Evolutionary conservation across 2,113 vertebrate species (phyloP), one percentile per base, ranked within the genome.

Genomic region (Megaleporinus macrocephalus): DNA sequence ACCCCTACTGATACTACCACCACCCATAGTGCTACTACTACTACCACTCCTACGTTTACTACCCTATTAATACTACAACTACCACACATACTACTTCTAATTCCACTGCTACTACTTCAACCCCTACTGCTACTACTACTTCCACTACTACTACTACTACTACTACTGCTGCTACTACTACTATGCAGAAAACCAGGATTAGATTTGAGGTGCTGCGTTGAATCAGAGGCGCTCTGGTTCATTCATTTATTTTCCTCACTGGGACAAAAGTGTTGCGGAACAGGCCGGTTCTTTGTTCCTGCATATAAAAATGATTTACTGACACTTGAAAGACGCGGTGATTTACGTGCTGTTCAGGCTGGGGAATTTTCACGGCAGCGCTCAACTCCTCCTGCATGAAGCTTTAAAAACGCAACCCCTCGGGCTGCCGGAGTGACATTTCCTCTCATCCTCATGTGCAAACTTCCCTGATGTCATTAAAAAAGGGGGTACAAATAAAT

Each of bases 341-440:
- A 70, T 70, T 70, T 41, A 70, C 20, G 10, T 10, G 66, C 66
- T 70, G 33, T n/a, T 44, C 33, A 44, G 44, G 4, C 20, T 1
- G 69, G 30, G 79, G 68, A 73, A 73, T 47, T 73, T 76, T 76
- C 41, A 44, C n/a, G 14, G 10, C 15, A 6, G n/a, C 18, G 15
- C n/a, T 27, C 47, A 0, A 18, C 71, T 55, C 24, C 49, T 36
- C 27, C 69, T 59, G 16, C 29, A 29, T 16, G 53, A 22, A 30
- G 57, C 55, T 22, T 75, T 75, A 30, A 76, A 76, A 76, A 76
- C 73, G 29, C 73, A 76, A 76, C 0, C 73, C 73, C 73, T 44
- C 22, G 2, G 57, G 73, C 57, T 76, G 20, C 27, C 44, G 27
- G 33, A 22, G 57, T 62, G 57, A 24, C 0, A 15, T 24, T 61